Percentiles rank a stretch among this genome's conserved stretches.
These are phyloP conservation scores for Cephus spinipes DNA, from an alignment of 2,888 invertebrate species.

Conservation along the genomic window DNA sequence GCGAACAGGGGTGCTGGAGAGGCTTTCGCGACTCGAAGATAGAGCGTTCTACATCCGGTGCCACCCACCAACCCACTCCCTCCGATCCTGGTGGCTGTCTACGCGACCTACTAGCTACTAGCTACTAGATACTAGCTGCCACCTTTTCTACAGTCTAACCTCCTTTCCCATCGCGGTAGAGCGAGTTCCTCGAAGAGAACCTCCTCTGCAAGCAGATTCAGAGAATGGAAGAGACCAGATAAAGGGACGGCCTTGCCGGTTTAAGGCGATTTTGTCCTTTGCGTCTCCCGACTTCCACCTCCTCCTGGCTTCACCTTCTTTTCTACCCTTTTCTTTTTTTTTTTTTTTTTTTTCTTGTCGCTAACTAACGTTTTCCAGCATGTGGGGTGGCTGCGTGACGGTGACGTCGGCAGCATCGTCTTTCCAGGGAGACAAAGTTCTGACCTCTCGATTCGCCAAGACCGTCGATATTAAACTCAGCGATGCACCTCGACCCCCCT, in stretches of 20 bases:
- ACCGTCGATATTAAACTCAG: conserved; percentile 1
- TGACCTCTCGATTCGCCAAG: neutral
- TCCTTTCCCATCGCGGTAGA: neutral
- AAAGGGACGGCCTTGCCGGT: conserved; percentile 22
- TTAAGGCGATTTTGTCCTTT: conserved; percentile 21
- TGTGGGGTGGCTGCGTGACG: no score
- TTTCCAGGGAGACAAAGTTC: neutral
- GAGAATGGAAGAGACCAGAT: conserved; percentile 41
- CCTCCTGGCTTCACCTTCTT: conserved; percentile 1
- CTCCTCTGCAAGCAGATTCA: conserved; percentile 27
- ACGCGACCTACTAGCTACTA: neutral
- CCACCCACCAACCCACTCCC: conserved; percentile 14
- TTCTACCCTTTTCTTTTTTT: no score
- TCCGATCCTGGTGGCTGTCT: neutral
- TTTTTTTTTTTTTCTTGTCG: conserved; percentile 3
- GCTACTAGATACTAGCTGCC: no score
- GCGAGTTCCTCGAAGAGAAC: neutral
- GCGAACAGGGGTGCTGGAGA: conserved; percentile 5
- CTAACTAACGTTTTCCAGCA: conserved; percentile 15
- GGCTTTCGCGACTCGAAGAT: conserved; percentile 30
- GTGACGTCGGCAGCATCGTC: neutral
- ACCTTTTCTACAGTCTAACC: neutral
- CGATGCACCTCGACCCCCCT: neutral
- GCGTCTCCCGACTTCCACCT: neutral
- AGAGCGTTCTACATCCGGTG: conserved; percentile 23